These are phyloP conservation scores for Trichonephila clavipes DNA, from an alignment of 1,140 invertebrate genomes.

Conservation along the genomic window DNA sequence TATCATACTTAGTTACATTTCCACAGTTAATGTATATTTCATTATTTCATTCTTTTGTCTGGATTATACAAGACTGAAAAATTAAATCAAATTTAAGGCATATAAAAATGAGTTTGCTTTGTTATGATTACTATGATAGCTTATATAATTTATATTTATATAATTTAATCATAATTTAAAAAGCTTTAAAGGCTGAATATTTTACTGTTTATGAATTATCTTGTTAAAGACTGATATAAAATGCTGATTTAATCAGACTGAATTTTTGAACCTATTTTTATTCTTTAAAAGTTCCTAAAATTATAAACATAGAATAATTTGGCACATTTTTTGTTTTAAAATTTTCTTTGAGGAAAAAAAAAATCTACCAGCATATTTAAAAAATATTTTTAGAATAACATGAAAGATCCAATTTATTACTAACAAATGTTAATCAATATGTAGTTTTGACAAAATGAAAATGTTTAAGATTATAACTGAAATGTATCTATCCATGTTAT, in stretches of 20 bases:
- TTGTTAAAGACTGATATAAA: not conserved
- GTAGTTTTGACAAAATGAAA: constrained; percentile 18
- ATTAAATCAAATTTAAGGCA: not conserved
- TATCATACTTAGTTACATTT: not conserved
- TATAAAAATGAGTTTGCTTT: not conserved
- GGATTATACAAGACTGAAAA: not conserved
- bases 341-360: not conserved
- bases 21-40: not conserved
- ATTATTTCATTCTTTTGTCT: not conserved
- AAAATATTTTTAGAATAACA: too few relatives aligned
- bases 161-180: not conserved
- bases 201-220: not conserved
- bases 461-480: not conserved
- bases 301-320: not conserved
- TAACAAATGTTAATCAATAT: not conserved
- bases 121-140: not conserved
- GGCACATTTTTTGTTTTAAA: not conserved
- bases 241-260: too few relatives aligned
- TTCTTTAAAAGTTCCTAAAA: not conserved
- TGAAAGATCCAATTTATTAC: too few relatives aligned
- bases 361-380: too few relatives aligned
- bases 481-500: not conserved
- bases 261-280: not conserved
- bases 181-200: not conserved
- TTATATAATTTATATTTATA: not conserved